phyloP scores from a whole-genome alignment of 2,113 vertebrate genomes.

The Heterotilapia buettikoferi region DNA sequence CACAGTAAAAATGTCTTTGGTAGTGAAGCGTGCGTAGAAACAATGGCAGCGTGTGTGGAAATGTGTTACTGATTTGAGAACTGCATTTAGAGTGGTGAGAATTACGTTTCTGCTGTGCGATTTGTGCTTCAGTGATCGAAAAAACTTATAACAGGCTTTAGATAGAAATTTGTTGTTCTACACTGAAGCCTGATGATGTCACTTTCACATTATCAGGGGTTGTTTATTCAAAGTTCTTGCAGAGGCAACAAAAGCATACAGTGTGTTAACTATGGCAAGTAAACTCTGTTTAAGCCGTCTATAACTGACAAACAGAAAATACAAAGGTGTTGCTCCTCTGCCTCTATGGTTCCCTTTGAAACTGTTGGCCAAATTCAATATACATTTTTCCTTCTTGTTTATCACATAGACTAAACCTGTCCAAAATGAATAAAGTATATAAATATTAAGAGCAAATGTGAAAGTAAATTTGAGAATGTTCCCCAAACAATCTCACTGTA shows the following conservation, averaged over 20 bases:
- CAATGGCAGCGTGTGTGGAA: not conserved
- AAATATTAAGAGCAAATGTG: not conserved
- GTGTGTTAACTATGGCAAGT: not conserved
- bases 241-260: not conserved
- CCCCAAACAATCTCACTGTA: fast-evolving
- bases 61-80: not conserved
- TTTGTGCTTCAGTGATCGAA: not conserved
- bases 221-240: not conserved
- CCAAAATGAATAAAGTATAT: not conserved
- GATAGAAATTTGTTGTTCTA: not conserved
- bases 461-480: not conserved
- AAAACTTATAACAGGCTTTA: not conserved
- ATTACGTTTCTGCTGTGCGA: fast-evolving
- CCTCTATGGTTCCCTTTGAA: not conserved
- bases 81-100: not conserved
- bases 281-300: not conserved
- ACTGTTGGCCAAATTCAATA: not conserved
- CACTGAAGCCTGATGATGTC: not conserved
- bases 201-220: not conserved
- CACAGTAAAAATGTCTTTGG: not conserved
- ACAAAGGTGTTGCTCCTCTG: fast-evolving
- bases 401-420: not conserved
- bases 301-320: fast-evolving
- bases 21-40: not conserved
- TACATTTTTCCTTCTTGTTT: not conserved